Percentiles rank a stretch among this genome's conserved stretches.
These are phyloP conservation scores for Plemyria rubiginata DNA, from an alignment of 2,888 invertebrate genomes.

Conservation along the genomic window DNA sequence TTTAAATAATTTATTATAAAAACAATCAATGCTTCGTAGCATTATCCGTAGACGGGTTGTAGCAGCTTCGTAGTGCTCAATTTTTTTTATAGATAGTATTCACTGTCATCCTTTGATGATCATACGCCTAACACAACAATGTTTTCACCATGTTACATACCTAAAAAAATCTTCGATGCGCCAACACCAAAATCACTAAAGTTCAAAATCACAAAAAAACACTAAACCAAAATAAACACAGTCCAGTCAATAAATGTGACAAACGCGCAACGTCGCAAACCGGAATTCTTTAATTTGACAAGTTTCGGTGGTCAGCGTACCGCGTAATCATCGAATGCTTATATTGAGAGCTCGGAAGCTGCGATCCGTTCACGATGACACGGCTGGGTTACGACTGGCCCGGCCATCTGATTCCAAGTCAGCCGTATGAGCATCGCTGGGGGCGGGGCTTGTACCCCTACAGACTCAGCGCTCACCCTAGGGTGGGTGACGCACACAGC, in stretches of 20 bases:
- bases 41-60: background rate
- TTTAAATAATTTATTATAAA: background rate
- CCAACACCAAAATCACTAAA: slow-evolving; percentile 47
- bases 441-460: slow-evolving; percentile 68
- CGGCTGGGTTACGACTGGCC: slow-evolving; percentile 84
- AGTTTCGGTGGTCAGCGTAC: slow-evolving; percentile 77
- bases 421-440: slow-evolving; percentile 82
- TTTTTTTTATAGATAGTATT: background rate
- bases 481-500: slow-evolving; percentile 73
- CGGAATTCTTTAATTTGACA: slow-evolving; percentile 78
- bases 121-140: slow-evolving; percentile 8
- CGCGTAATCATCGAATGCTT: slow-evolving; percentile 81
- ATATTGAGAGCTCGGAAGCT: slow-evolving; percentile 74
- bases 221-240: slow-evolving; percentile 66
- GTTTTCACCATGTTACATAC: slow-evolving; percentile 43
- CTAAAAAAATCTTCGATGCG: slow-evolving; percentile 42
- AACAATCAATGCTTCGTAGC: background rate
- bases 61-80: background rate
- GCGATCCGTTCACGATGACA: slow-evolving; percentile 83
- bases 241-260: slow-evolving; percentile 57
- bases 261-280: slow-evolving; percentile 60
- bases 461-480: slow-evolving; percentile 57
- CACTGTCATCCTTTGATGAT: background rate
- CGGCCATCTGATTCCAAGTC: slow-evolving; percentile 84
- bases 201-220: slow-evolving; percentile 53